Conservation (phyloP, 1,140 invertebrate genomes). For the Drosophila murphyi region DNA sequence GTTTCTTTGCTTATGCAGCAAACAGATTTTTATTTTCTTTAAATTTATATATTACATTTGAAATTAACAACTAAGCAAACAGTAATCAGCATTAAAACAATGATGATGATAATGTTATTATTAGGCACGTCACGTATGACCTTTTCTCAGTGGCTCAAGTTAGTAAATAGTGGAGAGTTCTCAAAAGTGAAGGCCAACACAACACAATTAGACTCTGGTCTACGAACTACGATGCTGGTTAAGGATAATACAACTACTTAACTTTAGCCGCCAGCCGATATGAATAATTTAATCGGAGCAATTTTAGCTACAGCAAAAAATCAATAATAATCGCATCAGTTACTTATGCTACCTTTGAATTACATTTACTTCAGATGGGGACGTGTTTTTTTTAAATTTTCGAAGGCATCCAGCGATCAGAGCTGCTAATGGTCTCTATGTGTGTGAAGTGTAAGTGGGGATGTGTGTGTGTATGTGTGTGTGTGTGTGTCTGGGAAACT, state of each 20-base stretch:
- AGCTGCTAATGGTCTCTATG: conserved; percentile 49
- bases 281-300: conserved; percentile 71
- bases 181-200: conserved; percentile 3
- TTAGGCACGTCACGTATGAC: conserved; percentile 56
- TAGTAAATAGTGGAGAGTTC: conserved; percentile 59
- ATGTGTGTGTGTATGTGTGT: not conserved
- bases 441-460: not conserved
- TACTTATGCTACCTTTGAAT: conserved; percentile 39
- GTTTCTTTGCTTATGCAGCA: conserved; percentile 57
- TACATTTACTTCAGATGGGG: conserved; percentile 29
- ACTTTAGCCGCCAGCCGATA: conserved; percentile 10
- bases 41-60: conserved; percentile 62
- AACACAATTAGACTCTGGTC: conserved; percentile 56
- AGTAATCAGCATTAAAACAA: conserved; percentile 17
- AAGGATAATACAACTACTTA: not conserved
- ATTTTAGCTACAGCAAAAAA: conserved; percentile 56
- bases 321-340: conserved; percentile 77
- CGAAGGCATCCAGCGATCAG: conserved; percentile 29
- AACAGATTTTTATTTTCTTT: conserved; percentile 77
- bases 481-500: conserved; percentile 23
- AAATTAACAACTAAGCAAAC: conserved; percentile 47
- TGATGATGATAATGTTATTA: conserved; percentile 15
- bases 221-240: not conserved
- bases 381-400: conserved; percentile 71
- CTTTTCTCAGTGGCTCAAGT: conserved; percentile 44